phyloP scores from a whole-genome alignment of 1,140 invertebrate species.

The Drosophila malerkotliana region DNA sequence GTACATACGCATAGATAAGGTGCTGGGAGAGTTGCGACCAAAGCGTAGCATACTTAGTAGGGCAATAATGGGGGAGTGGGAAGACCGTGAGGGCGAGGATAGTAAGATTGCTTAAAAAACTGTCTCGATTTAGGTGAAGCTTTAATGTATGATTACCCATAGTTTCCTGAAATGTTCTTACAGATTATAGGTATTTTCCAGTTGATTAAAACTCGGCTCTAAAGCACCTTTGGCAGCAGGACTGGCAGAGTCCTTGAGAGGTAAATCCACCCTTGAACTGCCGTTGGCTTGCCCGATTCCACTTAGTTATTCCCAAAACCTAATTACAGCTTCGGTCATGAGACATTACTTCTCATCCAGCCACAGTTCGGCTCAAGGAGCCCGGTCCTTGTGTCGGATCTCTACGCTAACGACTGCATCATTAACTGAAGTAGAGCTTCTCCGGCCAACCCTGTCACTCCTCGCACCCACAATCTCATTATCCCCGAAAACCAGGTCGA shows the following conservation, averaged over 20 bases:
- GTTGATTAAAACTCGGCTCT: not conserved
- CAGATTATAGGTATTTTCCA: not conserved
- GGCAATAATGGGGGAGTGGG: constrained; percentile 18
- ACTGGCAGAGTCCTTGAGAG: not conserved
- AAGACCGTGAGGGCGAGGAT: not conserved
- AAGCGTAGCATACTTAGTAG: constrained; percentile 27
- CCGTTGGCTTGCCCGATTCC: constrained; percentile 18
- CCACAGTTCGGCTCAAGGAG: not conserved
- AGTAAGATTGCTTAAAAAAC: not conserved
- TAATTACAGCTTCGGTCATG: constrained; percentile 44
- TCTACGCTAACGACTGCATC: constrained; percentile 68
- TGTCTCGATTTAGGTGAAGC: too few relatives aligned
- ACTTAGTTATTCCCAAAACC: constrained; percentile 50
- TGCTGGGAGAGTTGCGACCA: not conserved
- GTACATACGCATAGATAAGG: constrained; percentile 20
- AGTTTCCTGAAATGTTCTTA: not conserved
- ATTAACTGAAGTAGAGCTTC: constrained; percentile 47
- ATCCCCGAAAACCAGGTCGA: constrained; percentile 53
- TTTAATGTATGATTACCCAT: not conserved
- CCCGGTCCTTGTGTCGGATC: constrained; percentile 23
- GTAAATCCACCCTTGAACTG: constrained; percentile 12
- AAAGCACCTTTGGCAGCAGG: not conserved
- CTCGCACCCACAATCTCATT: constrained; percentile 58
- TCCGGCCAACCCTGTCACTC: not conserved
- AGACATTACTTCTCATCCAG: constrained; percentile 48